A percentile compares a stretch with the other conserved stretches of the same genome.
These are phyloP conservation scores for Thalassoma bifasciatum DNA, from an alignment of 2,113 vertebrate species.

Conservation along the genomic window DNA sequence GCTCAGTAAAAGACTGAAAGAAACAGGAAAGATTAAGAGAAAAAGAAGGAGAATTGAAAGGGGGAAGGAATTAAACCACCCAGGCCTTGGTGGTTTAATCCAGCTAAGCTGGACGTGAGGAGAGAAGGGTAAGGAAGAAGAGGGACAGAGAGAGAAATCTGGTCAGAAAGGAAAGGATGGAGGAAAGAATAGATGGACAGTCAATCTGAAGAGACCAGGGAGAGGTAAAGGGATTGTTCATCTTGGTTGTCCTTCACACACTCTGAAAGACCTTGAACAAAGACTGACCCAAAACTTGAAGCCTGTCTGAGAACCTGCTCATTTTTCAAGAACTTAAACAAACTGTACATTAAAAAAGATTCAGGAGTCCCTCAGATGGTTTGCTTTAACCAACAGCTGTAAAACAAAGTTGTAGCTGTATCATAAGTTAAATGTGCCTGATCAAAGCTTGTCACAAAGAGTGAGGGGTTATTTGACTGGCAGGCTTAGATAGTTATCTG, in stretches of 20 bases:
- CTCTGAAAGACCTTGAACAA: not conserved
- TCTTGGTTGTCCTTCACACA: constrained; percentile 22
- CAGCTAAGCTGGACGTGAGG: constrained; percentile 26
- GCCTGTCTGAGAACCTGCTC: not conserved
- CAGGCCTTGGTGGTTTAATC: constrained; percentile 49
- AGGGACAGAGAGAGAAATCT: not conserved
- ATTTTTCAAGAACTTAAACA: not conserved
- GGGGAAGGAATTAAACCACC: constrained; percentile 36
- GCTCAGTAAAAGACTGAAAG: constrained; percentile 36
- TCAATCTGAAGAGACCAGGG: not conserved
- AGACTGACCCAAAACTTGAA: not conserved
- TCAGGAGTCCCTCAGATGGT: not conserved
- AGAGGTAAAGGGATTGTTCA: not conserved
- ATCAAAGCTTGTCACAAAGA: too few species aligned
- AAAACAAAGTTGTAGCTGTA: too few species aligned
- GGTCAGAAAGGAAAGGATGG: not conserved
- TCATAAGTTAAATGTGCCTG: too few species aligned
- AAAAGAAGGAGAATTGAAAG: constrained; percentile 33
- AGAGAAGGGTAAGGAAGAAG: not conserved
- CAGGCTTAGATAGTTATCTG: too few species aligned
- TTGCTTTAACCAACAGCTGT: too few species aligned
- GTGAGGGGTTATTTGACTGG: too few species aligned
- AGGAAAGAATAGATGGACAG: constrained; percentile 12
- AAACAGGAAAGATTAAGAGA: constrained; percentile 37
- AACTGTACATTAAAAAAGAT: not conserved